Evolutionary conservation across 2,113 vertebrate species (phyloP), one percentile per base, ranked within the genome.

Genomic region (Etheostoma spectabile): DNA sequence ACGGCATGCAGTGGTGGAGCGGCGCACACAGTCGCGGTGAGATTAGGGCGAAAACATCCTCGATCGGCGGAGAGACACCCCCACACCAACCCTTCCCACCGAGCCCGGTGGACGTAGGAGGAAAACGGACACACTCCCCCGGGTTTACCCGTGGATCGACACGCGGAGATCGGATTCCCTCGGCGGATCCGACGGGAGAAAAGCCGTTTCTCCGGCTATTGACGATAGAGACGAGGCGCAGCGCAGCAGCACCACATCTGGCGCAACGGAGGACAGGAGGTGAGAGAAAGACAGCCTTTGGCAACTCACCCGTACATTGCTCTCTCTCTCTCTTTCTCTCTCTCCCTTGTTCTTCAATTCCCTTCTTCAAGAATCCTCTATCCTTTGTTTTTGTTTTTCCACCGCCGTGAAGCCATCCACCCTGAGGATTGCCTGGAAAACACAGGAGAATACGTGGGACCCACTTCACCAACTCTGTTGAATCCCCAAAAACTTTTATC

Each of bases 291-390:
- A 86, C 57, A 85, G 74, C 83, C 57, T 87, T 89, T 92, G 92
- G 91, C 89, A 94, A 96, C 96, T 97, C 95, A 98, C 96, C 96
- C 90, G 13, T 94, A 42, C 90, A 82, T 89, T 86, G 79, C 81
- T 67, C 70, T 83, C 75, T n/a, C 51, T 38, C 38, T 38, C 35
- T 38, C 35, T 35, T 1, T 35, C 35, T 38, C 35, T 35, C 81
- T 64, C 70, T 83, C 78, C 18, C 51, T 71, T 51, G 76, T 80
- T 81, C 74, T 73, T 93, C 67, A 38, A 14, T 82, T 49, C 24
- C 22, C 49, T 5, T 49, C 69, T 77, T 63, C 72, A n/a, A 75
- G 22, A 74, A 30, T n/a, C 77, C 62, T 66, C 48, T 69, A 68
- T 82, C 74, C 85, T 65, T 62, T 67, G 51, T 90, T 88, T 10